Base-by-base conservation (phyloP, 2,888 invertebrate genomes). In the Dicranocentrus wangi region DNA sequence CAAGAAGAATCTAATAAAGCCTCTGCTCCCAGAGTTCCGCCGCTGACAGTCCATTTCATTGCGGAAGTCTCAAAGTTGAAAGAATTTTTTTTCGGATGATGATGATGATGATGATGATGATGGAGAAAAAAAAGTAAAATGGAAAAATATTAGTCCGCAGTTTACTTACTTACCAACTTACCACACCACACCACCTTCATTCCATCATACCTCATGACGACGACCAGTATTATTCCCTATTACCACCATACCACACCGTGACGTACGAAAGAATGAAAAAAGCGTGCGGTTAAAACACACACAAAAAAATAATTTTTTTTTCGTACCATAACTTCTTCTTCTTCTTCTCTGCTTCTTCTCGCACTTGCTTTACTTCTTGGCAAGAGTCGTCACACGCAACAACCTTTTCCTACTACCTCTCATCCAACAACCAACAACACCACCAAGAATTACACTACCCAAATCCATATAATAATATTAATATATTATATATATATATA, bases 351-450 rank as follows among this genome's bases (percentile, higher is more conserved):
- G 39, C 15, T 47, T 47, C 15, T 65, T 42, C 39, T 42, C 42
- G 8, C 17, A 68, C 60, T 68, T 76, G 43, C 47, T 72, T 68
- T 68, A 76, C 58, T 76, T 76, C 66, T 68, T 76, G 66, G 76
- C 60, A 68, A 66, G 42, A 68, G 21, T 68, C 60, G 68, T 76
- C 76, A 58, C 76, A 76, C 76, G 76, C 76, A 68, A 76, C 68
- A 60, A 60, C 55, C 21, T 51, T n/a, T 51, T 51, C 13, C 39
- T 1, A 51, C 51, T 51, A n/a, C n/a, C n/a, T n/a, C n/a, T n/a
- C n/a, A n/a, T n/a, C n/a, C n/a, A n/a, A n/a, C n/a, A n/a, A n/a
- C n/a, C n/a, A n/a, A n/a, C n/a, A n/a, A n/a, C 39, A 39, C 39
- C 39, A 8, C 39, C 39, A 13, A 8, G 7, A 39, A 39, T 39